phyloP scores from a whole-genome alignment of 64 coral and sea anemone species.

The Porites lutea region DNA sequence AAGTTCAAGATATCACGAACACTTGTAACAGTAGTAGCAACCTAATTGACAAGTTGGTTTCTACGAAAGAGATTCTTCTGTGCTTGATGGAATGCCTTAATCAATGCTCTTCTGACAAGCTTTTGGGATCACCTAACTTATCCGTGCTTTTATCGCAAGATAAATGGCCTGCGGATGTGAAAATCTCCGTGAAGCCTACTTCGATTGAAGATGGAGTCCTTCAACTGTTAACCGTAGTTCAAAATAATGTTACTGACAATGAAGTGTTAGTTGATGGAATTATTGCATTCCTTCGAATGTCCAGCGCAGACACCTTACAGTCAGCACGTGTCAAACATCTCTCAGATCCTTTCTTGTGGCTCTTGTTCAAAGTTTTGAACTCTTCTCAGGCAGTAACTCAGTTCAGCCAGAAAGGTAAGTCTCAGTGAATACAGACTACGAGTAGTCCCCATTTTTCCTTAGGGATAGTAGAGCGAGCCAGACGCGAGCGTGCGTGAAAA shows the following conservation, averaged over 20 bases:
- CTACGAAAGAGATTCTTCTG: background rate
- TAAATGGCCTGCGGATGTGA: background rate
- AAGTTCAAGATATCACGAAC: background rate
- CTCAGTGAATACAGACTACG: too few species aligned
- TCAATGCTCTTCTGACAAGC: slow-evolving; percentile 41
- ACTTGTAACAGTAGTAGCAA: background rate
- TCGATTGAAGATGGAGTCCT: slow-evolving; percentile 91
- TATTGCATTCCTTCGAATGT: slow-evolving; percentile 50
- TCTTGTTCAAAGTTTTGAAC: slow-evolving; percentile 73
- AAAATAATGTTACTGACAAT: slow-evolving; percentile 49
- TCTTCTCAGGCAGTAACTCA: slow-evolving; percentile 55
- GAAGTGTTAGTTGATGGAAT: slow-evolving; percentile 44
- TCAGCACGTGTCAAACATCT: slow-evolving; percentile 31
- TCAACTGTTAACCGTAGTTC: slow-evolving; percentile 75
- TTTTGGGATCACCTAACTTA: background rate
- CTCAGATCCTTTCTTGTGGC: slow-evolving; percentile 88
- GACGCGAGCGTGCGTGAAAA: too few species aligned
- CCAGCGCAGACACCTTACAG: background rate
- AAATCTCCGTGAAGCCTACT: slow-evolving; percentile 40
- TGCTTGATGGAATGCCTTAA: slow-evolving; percentile 63
- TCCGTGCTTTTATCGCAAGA: background rate
- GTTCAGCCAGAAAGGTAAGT: slow-evolving; percentile 80
- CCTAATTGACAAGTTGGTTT: slow-evolving; percentile 13
- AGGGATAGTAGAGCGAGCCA: too few species aligned
- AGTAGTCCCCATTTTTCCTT: too few species aligned